Conservation (phyloP, 1,140 invertebrate species). For the Heliconius melpomene region DNA sequence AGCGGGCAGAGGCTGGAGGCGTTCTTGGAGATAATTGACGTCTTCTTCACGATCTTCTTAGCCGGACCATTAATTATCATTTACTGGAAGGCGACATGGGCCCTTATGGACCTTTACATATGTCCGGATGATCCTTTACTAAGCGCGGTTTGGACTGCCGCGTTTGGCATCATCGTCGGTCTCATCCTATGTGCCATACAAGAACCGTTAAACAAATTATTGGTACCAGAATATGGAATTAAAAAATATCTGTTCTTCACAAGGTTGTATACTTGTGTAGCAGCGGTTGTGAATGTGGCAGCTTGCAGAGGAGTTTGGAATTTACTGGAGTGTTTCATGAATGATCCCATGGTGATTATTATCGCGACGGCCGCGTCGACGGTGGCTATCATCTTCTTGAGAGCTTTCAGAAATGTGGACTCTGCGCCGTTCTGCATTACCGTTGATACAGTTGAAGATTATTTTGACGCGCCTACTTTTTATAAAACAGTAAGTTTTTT, state of each 20-base stretch:
- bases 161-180: constrained; percentile 43
- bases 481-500: constrained; percentile 49
- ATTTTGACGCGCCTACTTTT: constrained; percentile 52
- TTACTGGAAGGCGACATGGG: constrained; percentile 49
- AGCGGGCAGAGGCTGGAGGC: constrained; percentile 24
- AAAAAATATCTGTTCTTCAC: constrained; percentile 43
- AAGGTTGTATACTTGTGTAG: constrained; percentile 45
- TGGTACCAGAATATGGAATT: constrained; percentile 43
- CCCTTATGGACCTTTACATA: constrained; percentile 49
- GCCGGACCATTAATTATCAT: constrained; percentile 46
- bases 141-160: constrained; percentile 40
- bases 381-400: constrained; percentile 41
- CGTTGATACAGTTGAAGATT: constrained; percentile 46
- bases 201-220: constrained; percentile 33
- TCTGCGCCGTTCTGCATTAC: constrained; percentile 44
- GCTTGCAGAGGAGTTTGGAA: constrained; percentile 53
- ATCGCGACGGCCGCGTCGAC: constrained; percentile 41
- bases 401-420: constrained; percentile 44
- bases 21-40: constrained; percentile 43
- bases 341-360: constrained; percentile 30
- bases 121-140: constrained; percentile 40
- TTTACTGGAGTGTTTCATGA: constrained; percentile 39
- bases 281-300: constrained; percentile 41
- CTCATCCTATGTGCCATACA: constrained; percentile 44
- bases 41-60: constrained; percentile 41